Base-by-base conservation (phyloP, 2,888 invertebrate species). In the Epirrhoe alternata region DNA sequence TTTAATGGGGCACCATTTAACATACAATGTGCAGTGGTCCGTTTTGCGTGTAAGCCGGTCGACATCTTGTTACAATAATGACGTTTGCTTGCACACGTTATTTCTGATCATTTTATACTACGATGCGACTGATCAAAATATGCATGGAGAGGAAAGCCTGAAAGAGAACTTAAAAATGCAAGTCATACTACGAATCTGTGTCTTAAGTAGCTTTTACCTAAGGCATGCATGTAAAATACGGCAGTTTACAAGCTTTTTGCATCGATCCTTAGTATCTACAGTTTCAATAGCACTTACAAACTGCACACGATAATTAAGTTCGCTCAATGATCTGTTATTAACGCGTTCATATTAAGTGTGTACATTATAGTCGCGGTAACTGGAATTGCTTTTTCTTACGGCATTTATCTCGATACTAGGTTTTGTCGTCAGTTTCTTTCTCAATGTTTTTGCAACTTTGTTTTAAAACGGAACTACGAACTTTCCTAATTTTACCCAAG, bases 1-100 rank as follows among this genome's bases (percentile, higher is more conserved):
- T 88, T 88, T 91, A 90, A 91, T 90, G 89, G 87, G 77, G 73
- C 71, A 85, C 85, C 88, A 90, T 92, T 92, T 89, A 90, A 85
- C 86, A 88, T 85, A 90, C 88, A 88, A 88, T 89, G 85, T 89
- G 84, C 85, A 86, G 82, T 86, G 85, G 85, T 86, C 80, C 79
- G 83, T 84, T 87, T 89, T 79, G 87, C 87, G 83, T 87, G 88
- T 81, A 84, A 80, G 81, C 77, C 72, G 74, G 79, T 78, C 77
- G 84, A 86, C 83, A 64, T 77, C 72, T 83, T 72, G 74, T 73
- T 74, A 69, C 72, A 77, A 78, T 85, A 81, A 85, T 78, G 81
- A 74, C 75, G 71, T 70, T 70, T 81, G 72, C 59, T 70, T 81
- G 72, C 59, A 61, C 79, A 80, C 76, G 77, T 72, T 64, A 81